These are phyloP conservation scores for Uropsilus gracilis DNA, from an alignment of 2,113 vertebrate species.

Conservation along the genomic window DNA sequence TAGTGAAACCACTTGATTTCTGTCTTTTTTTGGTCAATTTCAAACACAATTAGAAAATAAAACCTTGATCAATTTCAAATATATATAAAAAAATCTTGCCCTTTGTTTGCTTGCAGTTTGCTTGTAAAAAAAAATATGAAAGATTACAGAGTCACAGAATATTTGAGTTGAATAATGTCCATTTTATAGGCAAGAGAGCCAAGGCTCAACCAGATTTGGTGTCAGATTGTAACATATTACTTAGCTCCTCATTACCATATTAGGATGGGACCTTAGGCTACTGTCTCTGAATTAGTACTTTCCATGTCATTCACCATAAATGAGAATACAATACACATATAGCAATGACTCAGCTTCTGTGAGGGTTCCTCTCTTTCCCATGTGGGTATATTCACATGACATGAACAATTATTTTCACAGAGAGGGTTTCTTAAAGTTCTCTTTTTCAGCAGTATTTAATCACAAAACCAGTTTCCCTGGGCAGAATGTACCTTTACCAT, in stretches of 20 bases:
- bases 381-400: neutral
- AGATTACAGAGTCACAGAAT: slow-evolving; percentile 36
- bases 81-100: slow-evolving; percentile 29
- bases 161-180: neutral
- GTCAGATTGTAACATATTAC: neutral
- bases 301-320: neutral
- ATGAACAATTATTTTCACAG: neutral
- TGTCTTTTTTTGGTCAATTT: too few species aligned
- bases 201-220: neutral
- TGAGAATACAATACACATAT: rapidly evolving
- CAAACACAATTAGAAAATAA: too few species aligned
- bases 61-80: slow-evolving; percentile 35
- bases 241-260: neutral
- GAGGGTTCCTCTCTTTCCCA: neutral
- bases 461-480: neutral
- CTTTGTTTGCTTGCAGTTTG: neutral
- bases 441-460: neutral
- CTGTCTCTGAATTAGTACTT: neutral
- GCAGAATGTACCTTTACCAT: neutral
- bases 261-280: rapidly evolving
- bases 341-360: neutral
- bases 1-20: too few species aligned
- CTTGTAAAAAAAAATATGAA: neutral
- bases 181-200: neutral
- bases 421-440: neutral